Conservation (phyloP, 2,113 vertebrate genomes). For the Sula dactylatra region DNA sequence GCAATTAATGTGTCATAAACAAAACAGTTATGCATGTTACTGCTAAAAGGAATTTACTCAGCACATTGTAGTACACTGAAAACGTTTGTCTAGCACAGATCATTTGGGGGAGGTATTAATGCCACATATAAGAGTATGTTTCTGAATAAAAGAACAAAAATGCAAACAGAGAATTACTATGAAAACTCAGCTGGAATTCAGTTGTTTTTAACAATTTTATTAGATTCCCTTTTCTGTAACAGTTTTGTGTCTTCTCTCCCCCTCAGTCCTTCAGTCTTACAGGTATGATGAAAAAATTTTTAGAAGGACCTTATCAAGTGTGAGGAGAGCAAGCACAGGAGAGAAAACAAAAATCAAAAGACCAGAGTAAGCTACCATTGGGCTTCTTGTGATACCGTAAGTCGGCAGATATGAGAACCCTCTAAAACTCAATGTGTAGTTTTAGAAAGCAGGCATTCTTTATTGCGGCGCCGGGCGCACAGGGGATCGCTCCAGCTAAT, state of each 20-base stretch:
- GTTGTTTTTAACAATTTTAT: background rate
- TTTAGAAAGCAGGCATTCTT: too few relatives aligned
- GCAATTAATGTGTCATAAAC: background rate
- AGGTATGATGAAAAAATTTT: background rate
- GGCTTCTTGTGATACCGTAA: too few relatives aligned
- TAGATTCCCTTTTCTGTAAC: background rate
- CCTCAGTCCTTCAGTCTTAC: background rate
- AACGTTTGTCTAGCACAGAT: background rate
- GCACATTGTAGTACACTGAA: background rate
- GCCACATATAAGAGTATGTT: background rate
- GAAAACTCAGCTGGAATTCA: background rate
- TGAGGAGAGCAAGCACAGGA: background rate
- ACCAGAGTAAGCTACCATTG: background rate
- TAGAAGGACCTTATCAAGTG: background rate
- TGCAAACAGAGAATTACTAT: background rate
- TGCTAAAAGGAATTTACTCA: background rate
- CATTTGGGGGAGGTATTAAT: background rate
- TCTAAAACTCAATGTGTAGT: too few relatives aligned
- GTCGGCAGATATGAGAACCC: too few relatives aligned
- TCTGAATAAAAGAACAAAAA: background rate
- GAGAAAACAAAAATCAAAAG: background rate
- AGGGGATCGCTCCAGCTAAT: too few relatives aligned
- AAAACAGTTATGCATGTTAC: background rate
- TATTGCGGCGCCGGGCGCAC: too few relatives aligned
- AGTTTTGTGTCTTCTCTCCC: background rate